A percentile compares a stretch with the other conserved stretches of the same genome.
Evolutionary conservation across 2,113 vertebrate species (phyloP).

Genomic region (Siniperca chuatsi): DNA sequence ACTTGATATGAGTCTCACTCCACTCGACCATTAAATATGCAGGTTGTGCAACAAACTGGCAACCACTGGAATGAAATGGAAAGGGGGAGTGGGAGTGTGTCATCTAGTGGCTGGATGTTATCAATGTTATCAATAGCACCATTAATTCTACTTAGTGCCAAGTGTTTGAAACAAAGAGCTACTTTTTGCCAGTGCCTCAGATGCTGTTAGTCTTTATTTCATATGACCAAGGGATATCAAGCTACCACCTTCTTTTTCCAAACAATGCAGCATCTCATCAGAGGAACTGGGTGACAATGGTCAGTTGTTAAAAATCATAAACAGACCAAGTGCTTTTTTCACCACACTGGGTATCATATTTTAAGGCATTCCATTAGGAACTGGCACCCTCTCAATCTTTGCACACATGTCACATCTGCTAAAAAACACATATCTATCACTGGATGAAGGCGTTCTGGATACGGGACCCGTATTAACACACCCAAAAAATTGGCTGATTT

Average conservation of each 20-base stretch:
- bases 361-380: conserved; percentile 66
- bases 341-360: conserved; percentile 61
- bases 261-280: conserved; percentile 8
- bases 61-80: too few relatives aligned
- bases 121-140: too few relatives aligned
- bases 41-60: too few relatives aligned
- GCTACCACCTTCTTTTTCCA: background rate
- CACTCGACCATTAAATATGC: too few relatives aligned
- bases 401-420: conserved; percentile 31
- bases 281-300: conserved; percentile 58
- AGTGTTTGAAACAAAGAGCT: background rate
- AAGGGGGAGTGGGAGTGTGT: too few relatives aligned
- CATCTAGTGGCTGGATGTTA: too few relatives aligned
- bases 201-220: background rate
- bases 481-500: conserved; percentile 21
- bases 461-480: conserved; percentile 71
- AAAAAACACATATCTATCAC: conserved; percentile 56
- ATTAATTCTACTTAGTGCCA: background rate
- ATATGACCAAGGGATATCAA: background rate
- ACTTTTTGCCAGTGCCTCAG: background rate
- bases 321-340: conserved; percentile 64
- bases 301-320: conserved; percentile 66
- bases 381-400: conserved; percentile 62
- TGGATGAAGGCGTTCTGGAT: conserved; percentile 58
- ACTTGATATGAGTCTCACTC: too few relatives aligned